Evolutionary conservation across 2,113 vertebrate species (phyloP).

Genomic region (Casuarius casuarius): DNA sequence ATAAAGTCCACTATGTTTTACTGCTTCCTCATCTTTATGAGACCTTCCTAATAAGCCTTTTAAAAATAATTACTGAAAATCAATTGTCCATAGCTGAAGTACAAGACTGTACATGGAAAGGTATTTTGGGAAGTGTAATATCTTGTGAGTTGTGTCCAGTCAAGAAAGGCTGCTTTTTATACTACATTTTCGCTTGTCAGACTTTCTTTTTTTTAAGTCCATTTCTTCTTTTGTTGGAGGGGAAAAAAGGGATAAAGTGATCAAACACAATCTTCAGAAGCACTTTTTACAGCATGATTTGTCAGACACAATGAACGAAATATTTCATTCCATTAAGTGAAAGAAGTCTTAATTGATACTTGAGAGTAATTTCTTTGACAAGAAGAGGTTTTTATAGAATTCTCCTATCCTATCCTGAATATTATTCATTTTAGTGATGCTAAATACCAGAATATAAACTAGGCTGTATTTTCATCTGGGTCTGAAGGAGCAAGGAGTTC

Average conservation of each 20-base stretch:
- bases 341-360: conserved; percentile 30
- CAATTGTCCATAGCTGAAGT: not conserved
- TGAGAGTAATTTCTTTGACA: conserved; percentile 17
- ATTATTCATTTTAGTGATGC: not conserved
- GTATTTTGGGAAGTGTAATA: not conserved
- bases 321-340: conserved; percentile 5
- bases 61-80: conserved; percentile 12
- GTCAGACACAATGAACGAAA: not conserved
- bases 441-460: not conserved
- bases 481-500: not conserved
- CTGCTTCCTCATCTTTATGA: conserved; percentile 9
- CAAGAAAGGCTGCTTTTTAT: not conserved
- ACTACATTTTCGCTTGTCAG: not conserved
- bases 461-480: not conserved
- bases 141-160: not conserved
- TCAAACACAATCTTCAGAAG: not conserved
- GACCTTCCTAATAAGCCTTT: not conserved
- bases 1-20: not conserved
- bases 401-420: not conserved
- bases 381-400: not conserved
- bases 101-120: not conserved
- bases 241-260: not conserved
- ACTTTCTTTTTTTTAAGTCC: not conserved
- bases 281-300: not conserved
- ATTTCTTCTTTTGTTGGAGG: not conserved